Evolutionary conservation across 2,888 invertebrate species (phyloP).

Genomic region (Toxonevra muliebris): DNA sequence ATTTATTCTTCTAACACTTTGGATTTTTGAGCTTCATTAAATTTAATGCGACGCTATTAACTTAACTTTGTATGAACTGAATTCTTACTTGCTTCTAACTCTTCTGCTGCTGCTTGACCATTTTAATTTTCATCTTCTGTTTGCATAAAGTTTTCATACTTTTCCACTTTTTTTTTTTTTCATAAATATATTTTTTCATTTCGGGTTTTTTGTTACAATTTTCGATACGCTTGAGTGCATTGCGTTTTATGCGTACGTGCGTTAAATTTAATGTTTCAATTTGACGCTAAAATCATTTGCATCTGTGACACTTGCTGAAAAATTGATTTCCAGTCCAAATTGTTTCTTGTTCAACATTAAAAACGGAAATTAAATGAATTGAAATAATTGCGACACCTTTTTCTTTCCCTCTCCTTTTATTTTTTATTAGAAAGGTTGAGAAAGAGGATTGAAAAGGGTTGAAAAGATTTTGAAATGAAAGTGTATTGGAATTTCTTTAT

Average conservation of each 20-base stretch:
- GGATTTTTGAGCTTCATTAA: constrained; percentile 20
- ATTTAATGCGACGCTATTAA: constrained; percentile 12
- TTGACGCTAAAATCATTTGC: constrained; percentile 30
- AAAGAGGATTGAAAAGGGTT: neutral
- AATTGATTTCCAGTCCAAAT: constrained; percentile 40
- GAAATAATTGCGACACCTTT: constrained; percentile 38
- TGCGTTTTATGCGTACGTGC: constrained; percentile 38
- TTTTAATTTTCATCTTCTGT: neutral
- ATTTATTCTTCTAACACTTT: neutral
- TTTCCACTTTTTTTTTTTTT: constrained; percentile 1
- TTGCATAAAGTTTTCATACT: neutral
- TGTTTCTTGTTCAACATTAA: constrained; percentile 32
- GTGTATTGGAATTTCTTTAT: no score
- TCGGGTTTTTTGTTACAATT: neutral
- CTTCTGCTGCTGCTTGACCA: neutral
- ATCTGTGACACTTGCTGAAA: constrained; percentile 28
- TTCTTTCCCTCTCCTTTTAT: neutral
- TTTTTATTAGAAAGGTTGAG: neutral
- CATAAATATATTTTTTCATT: constrained; percentile 13
- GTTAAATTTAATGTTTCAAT: constrained; percentile 41
- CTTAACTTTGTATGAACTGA: neutral
- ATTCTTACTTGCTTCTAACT: no score
- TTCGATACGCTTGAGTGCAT: constrained; percentile 24
- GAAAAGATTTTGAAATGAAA: neutral
- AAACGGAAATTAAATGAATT: constrained; percentile 36